Conservation (phyloP, 2,113 vertebrate genomes). For the Myiozetetes cayanensis region DNA sequence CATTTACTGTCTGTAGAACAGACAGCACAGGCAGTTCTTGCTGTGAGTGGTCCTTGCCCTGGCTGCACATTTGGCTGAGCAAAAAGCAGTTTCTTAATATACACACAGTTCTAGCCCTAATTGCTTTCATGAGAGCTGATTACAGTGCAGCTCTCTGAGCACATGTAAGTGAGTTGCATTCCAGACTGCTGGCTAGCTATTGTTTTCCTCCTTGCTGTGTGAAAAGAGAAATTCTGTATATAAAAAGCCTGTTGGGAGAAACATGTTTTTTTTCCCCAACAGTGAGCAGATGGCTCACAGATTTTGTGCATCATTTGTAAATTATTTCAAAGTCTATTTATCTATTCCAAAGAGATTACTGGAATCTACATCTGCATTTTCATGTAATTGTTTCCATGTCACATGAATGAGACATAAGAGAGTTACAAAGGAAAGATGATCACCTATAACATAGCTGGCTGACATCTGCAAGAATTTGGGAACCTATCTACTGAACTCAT, state of each 20-base stretch:
- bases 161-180: constrained; percentile 19
- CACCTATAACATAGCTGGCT: constrained; percentile 65
- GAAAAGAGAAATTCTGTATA: constrained; percentile 64
- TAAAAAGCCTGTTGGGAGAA: constrained; percentile 68
- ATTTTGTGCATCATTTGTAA: constrained; percentile 89
- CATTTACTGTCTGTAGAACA: not conserved
- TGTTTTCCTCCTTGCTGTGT: constrained; percentile 41
- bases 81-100: not conserved
- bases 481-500: not conserved
- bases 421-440: constrained; percentile 61
- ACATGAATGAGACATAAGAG: constrained; percentile 69
- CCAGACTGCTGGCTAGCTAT: constrained; percentile 13
- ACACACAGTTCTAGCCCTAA: not conserved
- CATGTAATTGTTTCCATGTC: constrained; percentile 89
- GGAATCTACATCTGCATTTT: constrained; percentile 86
- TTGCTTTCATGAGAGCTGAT: not conserved
- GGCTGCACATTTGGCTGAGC: not conserved
- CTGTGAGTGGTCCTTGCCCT: not conserved
- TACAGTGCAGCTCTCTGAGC: not conserved
- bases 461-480: constrained; percentile 41
- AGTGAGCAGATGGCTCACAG: constrained; percentile 84
- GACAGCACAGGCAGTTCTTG: not conserved
- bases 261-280: constrained; percentile 66
- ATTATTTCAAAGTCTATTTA: constrained; percentile 88
- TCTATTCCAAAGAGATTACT: constrained; percentile 88